Evolutionary conservation across 2,888 invertebrate genomes (phyloP).

Genomic region (Heliconius sara): DNA sequence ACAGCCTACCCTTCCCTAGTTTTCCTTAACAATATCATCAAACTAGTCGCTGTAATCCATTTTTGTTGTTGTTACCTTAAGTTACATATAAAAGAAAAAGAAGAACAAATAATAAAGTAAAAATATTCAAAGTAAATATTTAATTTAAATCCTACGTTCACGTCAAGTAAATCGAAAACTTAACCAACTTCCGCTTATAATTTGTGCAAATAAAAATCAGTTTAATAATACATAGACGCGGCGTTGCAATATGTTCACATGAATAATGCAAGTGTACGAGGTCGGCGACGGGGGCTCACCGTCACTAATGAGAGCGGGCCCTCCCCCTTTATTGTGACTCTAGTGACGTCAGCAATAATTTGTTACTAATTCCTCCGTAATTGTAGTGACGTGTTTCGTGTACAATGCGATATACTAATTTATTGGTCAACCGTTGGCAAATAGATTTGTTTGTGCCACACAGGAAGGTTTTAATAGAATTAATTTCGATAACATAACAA

Average conservation of each 20-base stretch:
- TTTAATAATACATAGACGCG: conserved; percentile 54
- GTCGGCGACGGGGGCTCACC: conserved; percentile 66
- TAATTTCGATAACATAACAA: too few species aligned
- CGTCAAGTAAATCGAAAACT: neutral
- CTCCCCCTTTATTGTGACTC: conserved; percentile 69
- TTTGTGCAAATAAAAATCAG: conserved; percentile 44
- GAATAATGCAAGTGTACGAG: conserved; percentile 78
- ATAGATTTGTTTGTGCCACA: too few species aligned
- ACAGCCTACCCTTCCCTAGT: too few species aligned
- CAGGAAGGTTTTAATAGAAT: too few species aligned
- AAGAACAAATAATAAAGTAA: too few species aligned
- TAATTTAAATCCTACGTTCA: neutral
- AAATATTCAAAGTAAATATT: neutral
- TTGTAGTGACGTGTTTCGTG: conserved; percentile 55
- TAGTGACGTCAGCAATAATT: conserved; percentile 76
- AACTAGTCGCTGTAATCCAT: neutral
- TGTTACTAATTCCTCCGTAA: conserved; percentile 79
- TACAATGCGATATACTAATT: neutral
- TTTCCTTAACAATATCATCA: too few species aligned
- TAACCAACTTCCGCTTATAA: conserved; percentile 19
- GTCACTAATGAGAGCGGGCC: conserved; percentile 79
- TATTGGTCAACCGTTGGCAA: too few species aligned
- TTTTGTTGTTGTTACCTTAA: neutral
- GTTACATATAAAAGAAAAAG: too few species aligned
- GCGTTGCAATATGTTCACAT: conserved; percentile 79